These are phyloP conservation scores for Drosophila quinaria DNA, from an alignment of 2,888 invertebrate genomes.

Conservation along the genomic window DNA sequence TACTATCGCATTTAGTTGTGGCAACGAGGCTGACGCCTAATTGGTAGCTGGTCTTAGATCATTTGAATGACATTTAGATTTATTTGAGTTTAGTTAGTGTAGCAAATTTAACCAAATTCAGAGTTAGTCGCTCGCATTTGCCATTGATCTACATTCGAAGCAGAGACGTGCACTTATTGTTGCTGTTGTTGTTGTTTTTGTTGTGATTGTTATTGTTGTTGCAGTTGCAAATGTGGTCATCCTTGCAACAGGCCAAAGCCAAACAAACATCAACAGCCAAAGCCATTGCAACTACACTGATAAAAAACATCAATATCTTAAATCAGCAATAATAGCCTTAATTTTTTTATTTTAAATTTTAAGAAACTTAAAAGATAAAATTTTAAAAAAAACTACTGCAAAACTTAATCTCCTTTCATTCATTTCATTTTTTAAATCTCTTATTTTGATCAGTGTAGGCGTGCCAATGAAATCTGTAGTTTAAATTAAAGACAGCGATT, in stretches of 20 bases:
- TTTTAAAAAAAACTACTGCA: no score
- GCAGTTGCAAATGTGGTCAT: slow-evolving; percentile 73
- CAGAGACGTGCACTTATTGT: slow-evolving; percentile 34
- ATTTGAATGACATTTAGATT: slow-evolving; percentile 70
- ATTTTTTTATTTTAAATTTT: no score
- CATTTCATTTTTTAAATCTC: no score
- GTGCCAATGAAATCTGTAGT: slow-evolving; percentile 51
- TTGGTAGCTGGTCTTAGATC: slow-evolving; percentile 62
- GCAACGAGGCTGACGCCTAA: slow-evolving; percentile 67
- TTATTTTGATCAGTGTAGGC: slow-evolving; percentile 13
- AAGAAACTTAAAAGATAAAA: not conserved
- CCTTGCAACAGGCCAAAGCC: slow-evolving; percentile 67
- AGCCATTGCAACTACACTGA: slow-evolving; percentile 1
- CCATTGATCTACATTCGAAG: slow-evolving; percentile 78
- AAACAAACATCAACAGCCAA: slow-evolving; percentile 29
- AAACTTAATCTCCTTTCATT: no score
- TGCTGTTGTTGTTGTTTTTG: slow-evolving; percentile 11
- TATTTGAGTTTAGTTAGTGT: slow-evolving; percentile 33
- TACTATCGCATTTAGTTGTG: slow-evolving; percentile 7
- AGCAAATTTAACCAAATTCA: slow-evolving; percentile 76
- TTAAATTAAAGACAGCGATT: slow-evolving; percentile 47
- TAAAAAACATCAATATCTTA: not conserved
- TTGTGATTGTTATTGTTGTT: slow-evolving; percentile 26
- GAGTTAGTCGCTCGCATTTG: slow-evolving; percentile 63
- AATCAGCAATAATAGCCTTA: no score